A percentile compares a stretch with the other conserved stretches of the same genome.
Conservation (phyloP, 2,888 invertebrate genomes). For the Ligdia adustata region DNA sequence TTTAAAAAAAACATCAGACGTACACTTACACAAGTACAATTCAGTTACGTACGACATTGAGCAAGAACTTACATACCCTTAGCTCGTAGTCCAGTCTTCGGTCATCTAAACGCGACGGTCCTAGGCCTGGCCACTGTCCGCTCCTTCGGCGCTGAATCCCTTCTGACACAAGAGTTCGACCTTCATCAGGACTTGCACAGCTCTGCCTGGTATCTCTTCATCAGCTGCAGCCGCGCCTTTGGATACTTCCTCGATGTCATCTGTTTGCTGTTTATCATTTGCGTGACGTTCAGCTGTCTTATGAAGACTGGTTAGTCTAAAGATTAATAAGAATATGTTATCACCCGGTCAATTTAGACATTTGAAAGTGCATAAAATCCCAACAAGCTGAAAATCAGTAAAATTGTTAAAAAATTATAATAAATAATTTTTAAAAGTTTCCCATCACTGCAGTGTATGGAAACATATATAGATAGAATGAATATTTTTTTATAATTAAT, state of each 20-base stretch:
- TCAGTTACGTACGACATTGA: too few species aligned
- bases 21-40: too few species aligned
- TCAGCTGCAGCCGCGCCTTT: slow-evolving; percentile 86
- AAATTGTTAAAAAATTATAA: too few species aligned
- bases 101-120: slow-evolving; percentile 91
- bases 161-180: slow-evolving; percentile 84
- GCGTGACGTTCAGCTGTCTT: slow-evolving; percentile 86
- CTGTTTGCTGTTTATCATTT: slow-evolving; percentile 85
- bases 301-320: slow-evolving; percentile 67
- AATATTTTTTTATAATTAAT: too few species aligned
- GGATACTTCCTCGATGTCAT: slow-evolving; percentile 87
- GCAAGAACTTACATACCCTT: too few species aligned
- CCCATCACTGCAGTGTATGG: too few species aligned
- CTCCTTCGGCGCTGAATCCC: slow-evolving; percentile 88
- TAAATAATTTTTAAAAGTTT: too few species aligned
- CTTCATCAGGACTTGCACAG: slow-evolving; percentile 86
- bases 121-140: slow-evolving; percentile 92
- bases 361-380: too few species aligned
- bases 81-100: slow-evolving; percentile 94
- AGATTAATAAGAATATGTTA: not conserved
- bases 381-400: too few species aligned
- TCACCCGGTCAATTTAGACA: too few species aligned
- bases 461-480: too few species aligned
- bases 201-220: slow-evolving; percentile 87
- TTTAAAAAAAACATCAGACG: too few species aligned